These are phyloP conservation scores for Trichopoda pennipes DNA, from an alignment of 2,888 invertebrate genomes.

Conservation along the genomic window DNA sequence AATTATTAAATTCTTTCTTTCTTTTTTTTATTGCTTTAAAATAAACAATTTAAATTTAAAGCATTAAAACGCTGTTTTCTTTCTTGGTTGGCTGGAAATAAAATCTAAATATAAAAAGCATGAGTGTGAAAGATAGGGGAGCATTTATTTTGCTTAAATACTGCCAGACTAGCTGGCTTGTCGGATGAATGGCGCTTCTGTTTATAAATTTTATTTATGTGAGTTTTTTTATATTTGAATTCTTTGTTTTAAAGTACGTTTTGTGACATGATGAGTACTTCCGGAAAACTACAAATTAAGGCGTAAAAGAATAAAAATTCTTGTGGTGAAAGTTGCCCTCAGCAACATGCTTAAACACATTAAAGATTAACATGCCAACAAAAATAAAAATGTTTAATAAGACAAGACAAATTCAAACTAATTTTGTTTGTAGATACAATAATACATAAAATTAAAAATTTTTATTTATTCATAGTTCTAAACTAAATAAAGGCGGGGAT, in stretches of 20 bases:
- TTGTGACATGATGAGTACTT: conserved; percentile 61
- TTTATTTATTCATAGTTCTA: too few relatives aligned
- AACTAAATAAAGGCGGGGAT: too few relatives aligned
- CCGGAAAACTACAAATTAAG: conserved; percentile 50
- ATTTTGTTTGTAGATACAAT: too few relatives aligned
- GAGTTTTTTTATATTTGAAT: neutral
- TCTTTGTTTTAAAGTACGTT: conserved; percentile 47
- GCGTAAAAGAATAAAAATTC: conserved; percentile 42
- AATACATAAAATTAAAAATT: too few relatives aligned
- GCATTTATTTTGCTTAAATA: neutral
- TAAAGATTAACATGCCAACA: neutral
- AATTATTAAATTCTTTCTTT: neutral
- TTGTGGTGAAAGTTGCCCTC: conserved; percentile 58
- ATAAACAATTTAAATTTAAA: conserved; percentile 42
- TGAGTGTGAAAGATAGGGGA: neutral
- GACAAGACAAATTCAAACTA: too few relatives aligned
- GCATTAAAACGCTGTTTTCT: conserved; percentile 23
- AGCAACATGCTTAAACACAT: conserved; percentile 9
- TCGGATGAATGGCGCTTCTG: neutral
- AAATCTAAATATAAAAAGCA: neutral
- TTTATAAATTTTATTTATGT: conserved; percentile 15
- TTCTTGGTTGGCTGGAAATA: neutral
- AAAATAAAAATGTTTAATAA: conserved; percentile 1
- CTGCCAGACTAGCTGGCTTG: neutral
- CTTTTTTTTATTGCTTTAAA: neutral